Percentiles rank a stretch among this genome's conserved stretches.
phyloP scores from a whole-genome alignment of 2,797 vertebrate species.

The Cynodonichthys magdalenae region DNA sequence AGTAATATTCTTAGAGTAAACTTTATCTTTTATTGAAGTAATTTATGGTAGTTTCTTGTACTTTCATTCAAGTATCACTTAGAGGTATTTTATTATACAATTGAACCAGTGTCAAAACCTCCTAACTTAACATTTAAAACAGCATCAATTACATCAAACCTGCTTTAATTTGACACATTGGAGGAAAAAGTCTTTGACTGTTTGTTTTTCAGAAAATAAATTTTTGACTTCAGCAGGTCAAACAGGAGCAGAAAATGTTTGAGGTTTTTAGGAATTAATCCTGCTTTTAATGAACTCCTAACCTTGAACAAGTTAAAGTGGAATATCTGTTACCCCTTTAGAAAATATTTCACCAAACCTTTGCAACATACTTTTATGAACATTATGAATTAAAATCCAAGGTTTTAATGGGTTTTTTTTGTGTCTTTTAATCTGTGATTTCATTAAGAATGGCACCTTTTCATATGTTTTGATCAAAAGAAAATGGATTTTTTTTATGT shows the following conservation, averaged over 20 bases:
- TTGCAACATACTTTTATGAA: too few species aligned
- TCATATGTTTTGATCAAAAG: background rate
- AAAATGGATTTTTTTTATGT: background rate
- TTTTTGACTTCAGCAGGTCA: background rate
- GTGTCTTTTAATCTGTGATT: background rate
- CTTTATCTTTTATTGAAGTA: too few species aligned
- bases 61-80: too few species aligned
- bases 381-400: background rate
- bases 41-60: too few species aligned
- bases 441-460: background rate
- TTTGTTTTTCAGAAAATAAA: background rate
- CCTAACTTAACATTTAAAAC: background rate
- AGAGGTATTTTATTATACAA: background rate
- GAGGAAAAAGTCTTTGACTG: background rate
- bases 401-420: background rate
- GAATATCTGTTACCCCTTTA: too few species aligned
- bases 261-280: too few species aligned
- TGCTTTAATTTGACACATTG: background rate
- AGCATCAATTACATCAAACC: constrained; percentile 2
- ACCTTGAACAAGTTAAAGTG: background rate
- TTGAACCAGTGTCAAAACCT: background rate
- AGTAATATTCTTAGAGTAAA: too few species aligned
- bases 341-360: too few species aligned
- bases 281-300: background rate
- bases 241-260: too few species aligned